Base-by-base conservation (phyloP, 2,797 vertebrate genomes). In the Hydrolagus colliei region DNA sequence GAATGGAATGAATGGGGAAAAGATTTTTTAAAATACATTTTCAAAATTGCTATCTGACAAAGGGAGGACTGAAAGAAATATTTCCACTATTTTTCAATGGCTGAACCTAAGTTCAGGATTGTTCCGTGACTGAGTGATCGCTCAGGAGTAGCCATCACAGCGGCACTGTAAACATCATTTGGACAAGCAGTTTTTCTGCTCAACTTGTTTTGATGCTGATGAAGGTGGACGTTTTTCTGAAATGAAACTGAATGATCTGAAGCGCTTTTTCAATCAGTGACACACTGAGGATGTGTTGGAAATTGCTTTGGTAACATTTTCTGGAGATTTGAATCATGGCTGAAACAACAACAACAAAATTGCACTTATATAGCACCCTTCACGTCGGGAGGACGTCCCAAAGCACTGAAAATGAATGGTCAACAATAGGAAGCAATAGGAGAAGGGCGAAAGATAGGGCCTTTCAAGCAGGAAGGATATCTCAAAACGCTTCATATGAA, bases 191-290 rank as follows among this genome's bases (percentile, higher is more conserved):
- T 93, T 96, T 97, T 96, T 93, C 93, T 92, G 93, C 92, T 92
- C 91, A 91, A 92, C 89, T 93, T 92, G 90, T 88, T 95, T 94
- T 95, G 94, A 96, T 93, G 93, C 89, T 95, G 93, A 96, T 93
- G 92, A 93, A 93, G 91, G 92, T 87, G 90, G 94, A 93, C 91
- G 91, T 94, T 88, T 89, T 92, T 89, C 90, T 89, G 91, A 95
- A 95, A 92, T 89, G 90, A 92, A 93, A 92, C 89, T 90, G 92
- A 93, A 88, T 90, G 89, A 93, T 94, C 91, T 93, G 91, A 90
- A 88, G 89, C 87, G 77, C 72, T 92, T 52, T 52, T 92, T 93
- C 93, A 91, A 94, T 94, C 91, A 89, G 90, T 92, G 91, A 90
- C 90, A 52, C 41, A 92, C 88, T 76, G 89, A 89, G 90, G 79